Base-by-base conservation (phyloP, 2,888 invertebrate genomes). In the Auanema sp. region DNA sequence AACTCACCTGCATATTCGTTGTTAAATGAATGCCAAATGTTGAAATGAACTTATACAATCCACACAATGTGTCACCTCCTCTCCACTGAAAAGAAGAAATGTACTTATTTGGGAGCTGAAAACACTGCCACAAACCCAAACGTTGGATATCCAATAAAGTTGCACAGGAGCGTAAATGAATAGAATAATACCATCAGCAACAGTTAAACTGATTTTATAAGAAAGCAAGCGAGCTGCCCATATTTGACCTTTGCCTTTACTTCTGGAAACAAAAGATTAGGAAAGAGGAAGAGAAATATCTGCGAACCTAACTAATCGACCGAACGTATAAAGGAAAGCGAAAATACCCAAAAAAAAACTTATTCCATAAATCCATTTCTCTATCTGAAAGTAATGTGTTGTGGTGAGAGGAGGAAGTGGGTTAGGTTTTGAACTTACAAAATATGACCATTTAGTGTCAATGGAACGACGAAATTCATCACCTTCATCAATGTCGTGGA, bases 101-200 rank as follows among this genome's bases (percentile, higher is more conserved):
- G 21, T 52, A 4, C 16, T 52, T 23, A 52, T 52, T 52, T 2
- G 6, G 8, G n/a, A 8, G 6, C 16, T 52, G 18, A 24, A 18
- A 18, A 12, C 33, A n/a, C 33, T 23, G 49, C 42, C 51, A 44
- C 53, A 57, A 51, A 74, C 76, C 71, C 72, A 75, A 44, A 69
- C 74, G 18, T 65, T 69, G 24, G 65, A 59, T 16, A 76, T 74
- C 76, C 76, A 76, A 14, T 66, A 61, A 33, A 76, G 67, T 53
- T 76, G 76, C 49, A 69, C 69, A 18, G 76, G 76, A 10, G 76
- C 76, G 58, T 76, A 76, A 23, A 76, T 59, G 41, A 76, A 75
- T 4, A 76, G 55, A 62, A 76, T 68, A 47, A 76, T 68, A 21
- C 63, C 56, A 60, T 76, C 76, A n/a, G 74, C 76, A 0, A 72